Evolutionary conservation across 2,888 invertebrate species (phyloP), one percentile per base, ranked within the genome.

Genomic region (Parnassius orleans): DNA sequence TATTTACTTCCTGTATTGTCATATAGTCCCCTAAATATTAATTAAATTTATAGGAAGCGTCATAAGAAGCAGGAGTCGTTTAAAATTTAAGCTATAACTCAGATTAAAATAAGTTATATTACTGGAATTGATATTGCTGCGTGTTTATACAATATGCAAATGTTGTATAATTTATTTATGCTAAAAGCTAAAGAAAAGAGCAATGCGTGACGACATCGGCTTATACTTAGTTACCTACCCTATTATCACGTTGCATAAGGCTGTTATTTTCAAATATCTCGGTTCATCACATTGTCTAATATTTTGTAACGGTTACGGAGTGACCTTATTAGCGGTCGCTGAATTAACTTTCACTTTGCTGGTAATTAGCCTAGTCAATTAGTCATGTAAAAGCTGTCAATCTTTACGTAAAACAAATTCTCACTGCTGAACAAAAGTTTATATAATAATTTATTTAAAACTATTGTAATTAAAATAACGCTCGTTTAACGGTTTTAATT

Each of bases 221-320:
- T 33, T 5, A 33, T 33, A 33, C 5, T 33, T 33, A 7, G 33
- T 7, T 33, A 33, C 33, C 33, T 33, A 33, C 33, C 33, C 33
- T 33, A 19, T 51, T 11, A 66, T 58, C 66, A 41, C 52, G 64
- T 80, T 81, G 72, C 78, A 73, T 77, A 80, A 80, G 63, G 44
- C 70, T 70, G 69, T 68, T 70, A 73, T 76, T 74, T 66, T 64
- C 61, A 64, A 63, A 69, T 69, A 68, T 65, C 68, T 65, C 69
- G 58, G 67, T 69, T 68, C 67, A 67, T 68, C 74, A 65, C 67
- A 68, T 75, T 80, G 74, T 74, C 69, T 71, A 67, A 67, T 60
- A 65, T 72, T 71, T 73, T 69, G 68, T 70, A 69, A 71, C 63
- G 50, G 53, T 76, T 71, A 70, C 68, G 62, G 68, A 72, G 72